Evolutionary conservation across 2,113 vertebrate species (phyloP).

Genomic region (Ctenodactylus gundi): DNA sequence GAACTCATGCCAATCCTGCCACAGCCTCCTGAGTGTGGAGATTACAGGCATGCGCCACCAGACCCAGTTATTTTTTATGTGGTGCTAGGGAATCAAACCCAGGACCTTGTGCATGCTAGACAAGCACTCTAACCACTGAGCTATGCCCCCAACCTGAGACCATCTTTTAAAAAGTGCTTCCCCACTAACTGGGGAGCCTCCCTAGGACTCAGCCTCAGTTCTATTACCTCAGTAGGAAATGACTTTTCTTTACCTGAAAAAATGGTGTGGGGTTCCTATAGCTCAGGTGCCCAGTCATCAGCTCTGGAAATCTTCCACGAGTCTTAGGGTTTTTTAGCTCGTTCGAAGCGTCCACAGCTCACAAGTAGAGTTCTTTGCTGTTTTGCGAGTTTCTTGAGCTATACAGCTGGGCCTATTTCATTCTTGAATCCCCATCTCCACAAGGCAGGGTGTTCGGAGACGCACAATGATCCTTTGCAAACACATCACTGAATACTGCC

Average conservation of each 20-base stretch:
- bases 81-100: too few relatives aligned
- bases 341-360: neutral
- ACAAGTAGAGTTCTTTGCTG: neutral
- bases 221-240: neutral
- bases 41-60: too few relatives aligned
- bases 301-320: neutral
- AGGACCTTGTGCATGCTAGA: too few relatives aligned
- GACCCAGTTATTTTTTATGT: too few relatives aligned
- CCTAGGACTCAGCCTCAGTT: neutral
- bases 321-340: neutral
- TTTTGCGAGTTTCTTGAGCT: constrained; percentile 5
- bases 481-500: neutral
- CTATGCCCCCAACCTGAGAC: too few relatives aligned
- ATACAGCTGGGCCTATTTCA: neutral
- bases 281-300: neutral
- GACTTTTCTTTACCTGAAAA: neutral
- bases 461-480: neutral
- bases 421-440: neutral
- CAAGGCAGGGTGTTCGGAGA: neutral
- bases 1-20: too few relatives aligned
- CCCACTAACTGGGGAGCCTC: neutral
- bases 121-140: too few relatives aligned
- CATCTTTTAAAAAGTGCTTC: too few relatives aligned
- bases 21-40: too few relatives aligned
- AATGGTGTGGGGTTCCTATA: neutral